Conservation (phyloP, 2,797 vertebrate genomes). For the Alfaro cultratus region DNA sequence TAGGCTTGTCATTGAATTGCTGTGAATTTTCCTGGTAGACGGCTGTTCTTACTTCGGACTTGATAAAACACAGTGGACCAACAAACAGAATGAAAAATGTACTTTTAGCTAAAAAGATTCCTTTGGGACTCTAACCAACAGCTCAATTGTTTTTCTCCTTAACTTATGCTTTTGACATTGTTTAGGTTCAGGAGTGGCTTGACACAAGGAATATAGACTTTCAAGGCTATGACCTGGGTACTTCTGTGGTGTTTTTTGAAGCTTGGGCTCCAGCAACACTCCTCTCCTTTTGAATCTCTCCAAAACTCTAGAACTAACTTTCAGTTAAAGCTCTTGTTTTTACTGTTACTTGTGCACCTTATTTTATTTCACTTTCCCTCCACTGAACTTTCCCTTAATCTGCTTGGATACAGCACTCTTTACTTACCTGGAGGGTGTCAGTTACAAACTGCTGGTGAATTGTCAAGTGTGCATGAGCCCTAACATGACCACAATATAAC, state of each 20-base stretch:
- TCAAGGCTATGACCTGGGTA: neutral
- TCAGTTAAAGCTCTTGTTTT: neutral
- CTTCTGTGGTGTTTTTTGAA: neutral
- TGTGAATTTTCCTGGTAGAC: neutral
- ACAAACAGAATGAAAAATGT: neutral
- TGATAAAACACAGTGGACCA: neutral
- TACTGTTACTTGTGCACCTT: neutral
- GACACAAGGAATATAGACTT: neutral
- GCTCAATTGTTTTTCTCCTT: neutral
- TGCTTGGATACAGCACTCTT: neutral
- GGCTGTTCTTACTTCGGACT: neutral
- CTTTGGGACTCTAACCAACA: neutral
- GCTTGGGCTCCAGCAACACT: neutral
- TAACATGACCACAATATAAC: neutral
- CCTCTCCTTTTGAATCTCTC: neutral
- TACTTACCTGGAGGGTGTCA: neutral
- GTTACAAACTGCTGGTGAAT: neutral
- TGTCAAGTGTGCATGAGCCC: neutral
- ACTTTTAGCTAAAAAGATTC: neutral
- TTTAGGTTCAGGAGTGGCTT: neutral
- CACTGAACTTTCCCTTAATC: neutral
- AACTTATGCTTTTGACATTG: neutral
- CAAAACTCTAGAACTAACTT: neutral
- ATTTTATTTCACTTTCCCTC: neutral
- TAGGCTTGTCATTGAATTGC: neutral